Base-by-base conservation (phyloP, 1,140 invertebrate genomes). In the Steinernema khuongi region DNA sequence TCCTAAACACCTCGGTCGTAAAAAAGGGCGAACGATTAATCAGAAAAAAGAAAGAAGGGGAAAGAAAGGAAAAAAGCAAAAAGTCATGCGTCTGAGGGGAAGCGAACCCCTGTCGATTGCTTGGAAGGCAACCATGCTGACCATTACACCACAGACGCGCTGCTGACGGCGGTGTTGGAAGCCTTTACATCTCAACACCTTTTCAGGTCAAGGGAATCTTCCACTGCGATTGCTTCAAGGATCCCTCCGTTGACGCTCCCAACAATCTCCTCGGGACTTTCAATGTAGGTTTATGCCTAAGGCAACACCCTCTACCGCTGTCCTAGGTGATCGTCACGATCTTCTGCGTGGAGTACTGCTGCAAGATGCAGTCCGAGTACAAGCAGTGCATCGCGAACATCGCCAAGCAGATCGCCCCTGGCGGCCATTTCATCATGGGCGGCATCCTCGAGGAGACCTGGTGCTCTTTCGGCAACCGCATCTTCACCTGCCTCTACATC, bases 281-380 rank as follows among this genome's bases (percentile, higher is more conserved):
- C 41, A 44, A 80, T 32, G 77, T 71, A 26, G 67, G 75, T 19
- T 26, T 1, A 22, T n/a, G 31, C 30, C 41, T 17, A 75, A 67
- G n/a, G 2, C 17, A 18, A n/a, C 71, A 17, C 31, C 66, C 41
- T 79, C 70, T 29, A 22, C 31, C 30, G 26, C 43, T 1, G 18
- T 44, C 14, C 1, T 70, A 76, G 60, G 73, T 71, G 18, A 71
- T 81, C 30, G 77, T 85, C 18, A 83, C 82, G 22, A 80, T 83
- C 50, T 85, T 85, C 72, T 85, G 84, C 29, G 36, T 83, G 14
- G 82, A 83, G 43, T 85, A 85, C 66, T 85, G 83, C 50, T 83
- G 76, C 70, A 79, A 83, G 31, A 83, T 79, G 22, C 29, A 73
- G 32, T 44, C 80, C 11, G 82, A 83, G 70, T 83, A 85, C 60